phyloP scores from a whole-genome alignment of 2,113 vertebrate species.

The Eretmochelys imbricata region DNA sequence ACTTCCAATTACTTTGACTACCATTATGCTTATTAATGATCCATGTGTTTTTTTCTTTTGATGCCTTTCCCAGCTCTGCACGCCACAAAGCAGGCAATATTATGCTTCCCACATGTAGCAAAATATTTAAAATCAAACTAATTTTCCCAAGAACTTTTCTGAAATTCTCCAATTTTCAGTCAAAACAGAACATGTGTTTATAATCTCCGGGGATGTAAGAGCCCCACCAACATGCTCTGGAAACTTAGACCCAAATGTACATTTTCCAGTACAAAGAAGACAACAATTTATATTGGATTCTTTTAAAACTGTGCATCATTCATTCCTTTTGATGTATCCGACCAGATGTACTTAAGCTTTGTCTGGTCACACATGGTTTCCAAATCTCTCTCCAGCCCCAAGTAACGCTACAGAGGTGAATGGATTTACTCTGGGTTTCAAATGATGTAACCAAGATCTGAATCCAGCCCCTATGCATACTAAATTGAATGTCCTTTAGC shows the following conservation, averaged over 20 bases:
- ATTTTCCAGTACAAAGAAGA: neutral
- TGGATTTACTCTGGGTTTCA: neutral
- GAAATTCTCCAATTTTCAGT: neutral
- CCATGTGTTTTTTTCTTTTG: neutral
- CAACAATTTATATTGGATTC: neutral
- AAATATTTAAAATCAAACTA: neutral
- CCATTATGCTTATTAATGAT: constrained; percentile 8
- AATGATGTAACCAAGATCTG: neutral
- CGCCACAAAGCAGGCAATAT: neutral
- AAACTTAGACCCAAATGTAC: neutral
- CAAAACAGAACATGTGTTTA: neutral
- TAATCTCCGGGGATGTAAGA: neutral
- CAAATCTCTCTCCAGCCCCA: neutral
- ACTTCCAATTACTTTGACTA: constrained; percentile 31
- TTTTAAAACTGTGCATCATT: neutral
- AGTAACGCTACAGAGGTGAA: neutral
- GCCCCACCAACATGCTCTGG: neutral
- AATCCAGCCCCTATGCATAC: neutral
- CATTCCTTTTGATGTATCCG: neutral
- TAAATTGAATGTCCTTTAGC: neutral
- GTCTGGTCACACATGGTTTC: neutral
- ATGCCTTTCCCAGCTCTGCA: neutral
- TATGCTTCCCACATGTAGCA: neutral
- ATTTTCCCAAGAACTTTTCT: neutral
- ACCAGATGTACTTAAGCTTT: neutral